Percentiles rank a stretch among this genome's conserved stretches.
Evolutionary conservation across 2,888 invertebrate species (phyloP).

Genomic region (Scaptomyza polygonia): DNA sequence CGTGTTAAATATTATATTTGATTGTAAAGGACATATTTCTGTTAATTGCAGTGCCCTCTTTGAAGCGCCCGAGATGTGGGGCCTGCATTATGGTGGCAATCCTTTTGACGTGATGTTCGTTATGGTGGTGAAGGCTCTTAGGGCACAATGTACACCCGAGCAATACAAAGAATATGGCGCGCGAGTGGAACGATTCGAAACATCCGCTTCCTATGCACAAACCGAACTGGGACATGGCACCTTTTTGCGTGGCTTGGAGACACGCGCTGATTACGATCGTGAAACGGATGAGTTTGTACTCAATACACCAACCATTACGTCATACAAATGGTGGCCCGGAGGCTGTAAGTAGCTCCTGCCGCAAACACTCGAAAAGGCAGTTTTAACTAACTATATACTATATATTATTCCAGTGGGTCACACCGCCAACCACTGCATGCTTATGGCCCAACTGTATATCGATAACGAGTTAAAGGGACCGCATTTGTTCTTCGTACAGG

Average conservation of each 20-base stretch:
- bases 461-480: conserved; percentile 93
- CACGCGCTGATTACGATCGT: conserved; percentile 95
- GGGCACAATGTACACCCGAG: conserved; percentile 93
- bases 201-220: conserved; percentile 98
- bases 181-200: conserved; percentile 90
- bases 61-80: conserved; percentile 57
- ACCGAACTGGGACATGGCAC: conserved; percentile 98
- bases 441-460: conserved; percentile 95
- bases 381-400: too few species aligned
- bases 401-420: conserved; percentile 96
- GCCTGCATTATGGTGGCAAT: conserved; percentile 70
- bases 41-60: conserved; percentile 44
- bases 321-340: conserved; percentile 99
- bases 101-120: conserved; percentile 90
- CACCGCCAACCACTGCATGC: conserved; percentile 94
- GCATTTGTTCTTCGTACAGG: conserved; percentile 96
- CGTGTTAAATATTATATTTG: neutral
- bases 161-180: conserved; percentile 95
- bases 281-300: conserved; percentile 93
- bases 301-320: conserved; percentile 93
- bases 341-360: conserved; percentile 95
- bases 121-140: conserved; percentile 95
- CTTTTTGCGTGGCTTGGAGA: conserved; percentile 94
- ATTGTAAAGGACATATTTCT: neutral
- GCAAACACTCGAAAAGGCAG: too few species aligned